These are phyloP conservation scores for Bettongia penicillata DNA, from an alignment of 2,113 vertebrate genomes.

Conservation along the genomic window DNA sequence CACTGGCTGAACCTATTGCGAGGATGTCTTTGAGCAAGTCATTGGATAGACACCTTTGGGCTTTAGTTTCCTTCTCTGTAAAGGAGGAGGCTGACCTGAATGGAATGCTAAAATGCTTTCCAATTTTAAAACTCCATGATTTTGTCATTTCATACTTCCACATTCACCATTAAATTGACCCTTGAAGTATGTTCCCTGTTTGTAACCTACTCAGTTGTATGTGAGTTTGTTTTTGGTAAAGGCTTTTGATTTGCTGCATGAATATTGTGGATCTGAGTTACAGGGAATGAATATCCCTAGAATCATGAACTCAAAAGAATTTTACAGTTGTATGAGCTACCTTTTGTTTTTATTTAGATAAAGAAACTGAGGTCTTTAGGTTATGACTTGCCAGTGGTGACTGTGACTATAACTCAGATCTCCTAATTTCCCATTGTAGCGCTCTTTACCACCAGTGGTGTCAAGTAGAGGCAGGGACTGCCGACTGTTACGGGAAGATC, in stretches of 20 bases:
- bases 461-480: not conserved
- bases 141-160: not conserved
- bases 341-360: not conserved
- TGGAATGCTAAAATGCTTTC: not conserved
- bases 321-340: slow-evolving; percentile 2
- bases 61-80: not conserved
- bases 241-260: not conserved
- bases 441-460: not conserved
- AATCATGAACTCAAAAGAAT: slow-evolving; percentile 6
- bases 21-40: not conserved
- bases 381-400: not conserved
- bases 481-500: not conserved
- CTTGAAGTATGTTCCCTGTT: not conserved
- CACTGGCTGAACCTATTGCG: not conserved
- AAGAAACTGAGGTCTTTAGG: not conserved
- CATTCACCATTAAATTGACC: not conserved
- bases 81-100: not conserved
- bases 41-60: not conserved
- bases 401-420: not conserved
- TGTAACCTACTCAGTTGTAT: not conserved
- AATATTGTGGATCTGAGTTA: not conserved
- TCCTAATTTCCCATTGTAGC: not conserved
- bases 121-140: not conserved
- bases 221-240: not conserved
- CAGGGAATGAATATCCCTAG: not conserved